These are phyloP conservation scores for Mythimna ferrago DNA, from an alignment of 2,888 invertebrate genomes.

Conservation along the genomic window DNA sequence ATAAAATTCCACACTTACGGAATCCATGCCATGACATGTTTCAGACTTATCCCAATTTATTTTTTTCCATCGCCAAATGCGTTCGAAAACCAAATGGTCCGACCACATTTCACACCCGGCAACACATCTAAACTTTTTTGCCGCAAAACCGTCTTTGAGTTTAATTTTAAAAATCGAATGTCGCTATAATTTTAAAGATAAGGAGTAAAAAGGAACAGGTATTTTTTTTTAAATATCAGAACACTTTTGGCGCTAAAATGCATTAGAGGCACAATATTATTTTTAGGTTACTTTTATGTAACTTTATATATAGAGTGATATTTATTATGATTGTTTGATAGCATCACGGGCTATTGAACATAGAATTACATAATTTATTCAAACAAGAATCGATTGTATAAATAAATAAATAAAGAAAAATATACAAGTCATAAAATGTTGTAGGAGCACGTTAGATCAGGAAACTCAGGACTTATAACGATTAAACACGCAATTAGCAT, in stretches of 20 bases:
- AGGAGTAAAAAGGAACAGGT: slow-evolving; percentile 27
- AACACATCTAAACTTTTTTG: slow-evolving; percentile 83
- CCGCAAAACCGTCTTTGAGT: slow-evolving; percentile 61
- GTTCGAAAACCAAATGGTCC: slow-evolving; percentile 82
- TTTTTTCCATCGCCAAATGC: slow-evolving; percentile 77
- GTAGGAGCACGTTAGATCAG: slow-evolving; percentile 11
- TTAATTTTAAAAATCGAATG: slow-evolving; percentile 62
- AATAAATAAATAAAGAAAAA: slow-evolving; percentile 10
- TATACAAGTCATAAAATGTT: slow-evolving; percentile 20
- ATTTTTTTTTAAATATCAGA: slow-evolving; percentile 18
- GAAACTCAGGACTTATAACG: slow-evolving; percentile 12
- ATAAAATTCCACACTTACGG: slow-evolving; percentile 36
- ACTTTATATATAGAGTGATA: background rate
- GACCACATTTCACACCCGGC: slow-evolving; percentile 88
- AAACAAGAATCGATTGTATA: slow-evolving; percentile 4
- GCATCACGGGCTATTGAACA: background rate
- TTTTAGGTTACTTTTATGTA: slow-evolving; percentile 15
- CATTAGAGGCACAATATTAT: background rate
- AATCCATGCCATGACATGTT: slow-evolving; percentile 36
- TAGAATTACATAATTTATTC: slow-evolving; percentile 5
- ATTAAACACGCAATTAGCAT: slow-evolving; percentile 41
- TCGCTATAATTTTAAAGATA: slow-evolving; percentile 31
- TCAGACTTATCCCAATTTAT: slow-evolving; percentile 40
- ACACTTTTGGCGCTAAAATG: slow-evolving; percentile 6
- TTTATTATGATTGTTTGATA: background rate